Conservation (phyloP, 1,140 invertebrate genomes). For the Tenebrio molitor region DNA sequence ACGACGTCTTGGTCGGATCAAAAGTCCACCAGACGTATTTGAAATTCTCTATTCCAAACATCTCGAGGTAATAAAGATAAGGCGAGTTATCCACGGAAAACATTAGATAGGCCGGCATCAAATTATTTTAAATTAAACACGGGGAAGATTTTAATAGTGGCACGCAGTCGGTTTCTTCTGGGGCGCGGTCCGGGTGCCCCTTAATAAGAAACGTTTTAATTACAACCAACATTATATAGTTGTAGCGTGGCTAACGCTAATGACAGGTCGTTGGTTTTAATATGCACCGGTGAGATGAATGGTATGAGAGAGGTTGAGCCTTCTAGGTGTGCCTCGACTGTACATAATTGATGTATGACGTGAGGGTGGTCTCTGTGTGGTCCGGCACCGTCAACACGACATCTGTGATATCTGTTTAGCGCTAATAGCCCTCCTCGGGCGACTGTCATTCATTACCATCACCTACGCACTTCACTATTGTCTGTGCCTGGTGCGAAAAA, state of each 20-base stretch:
- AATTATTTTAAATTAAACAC: not conserved
- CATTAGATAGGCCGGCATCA: not conserved
- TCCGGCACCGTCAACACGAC: conserved; percentile 24
- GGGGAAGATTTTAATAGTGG: not conserved
- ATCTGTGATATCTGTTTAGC: conserved; percentile 37
- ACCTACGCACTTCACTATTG: conserved; percentile 13
- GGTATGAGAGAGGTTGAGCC: conserved; percentile 26
- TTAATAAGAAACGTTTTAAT: conserved; percentile 31
- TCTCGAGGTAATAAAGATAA: too few species aligned
- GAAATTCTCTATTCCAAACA: too few species aligned
- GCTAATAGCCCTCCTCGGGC: conserved; percentile 30
- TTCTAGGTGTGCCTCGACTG: conserved; percentile 6
- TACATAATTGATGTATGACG: conserved; percentile 38
- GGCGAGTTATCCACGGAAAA: too few species aligned
- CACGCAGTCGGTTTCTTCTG: not conserved
- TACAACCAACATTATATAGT: conserved; percentile 28
- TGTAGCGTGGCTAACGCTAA: conserved; percentile 33
- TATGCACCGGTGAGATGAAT: conserved; percentile 27
- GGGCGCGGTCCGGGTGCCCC: not conserved
- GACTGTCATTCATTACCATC: conserved; percentile 31
- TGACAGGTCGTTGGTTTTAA: conserved; percentile 35
- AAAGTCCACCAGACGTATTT: too few species aligned
- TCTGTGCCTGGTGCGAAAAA: too few species aligned
- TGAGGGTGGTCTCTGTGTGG: conserved; percentile 43
- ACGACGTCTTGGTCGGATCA: too few species aligned